Evolutionary conservation across 2,113 vertebrate species (phyloP).

Genomic region (Tenebrosternarchus preto): DNA sequence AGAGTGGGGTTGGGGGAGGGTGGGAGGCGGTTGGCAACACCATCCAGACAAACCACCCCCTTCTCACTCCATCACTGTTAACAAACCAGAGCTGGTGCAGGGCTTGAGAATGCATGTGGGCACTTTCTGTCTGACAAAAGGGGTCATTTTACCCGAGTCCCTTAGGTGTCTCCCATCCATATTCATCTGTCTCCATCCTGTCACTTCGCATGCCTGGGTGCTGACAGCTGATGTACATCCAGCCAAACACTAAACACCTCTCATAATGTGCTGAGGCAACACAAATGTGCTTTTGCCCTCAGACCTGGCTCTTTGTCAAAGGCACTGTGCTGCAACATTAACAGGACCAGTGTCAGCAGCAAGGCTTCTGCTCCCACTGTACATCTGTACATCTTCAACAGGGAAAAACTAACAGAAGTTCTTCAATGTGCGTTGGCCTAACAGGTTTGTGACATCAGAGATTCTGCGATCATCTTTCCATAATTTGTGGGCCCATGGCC

Average conservation of each 20-base stretch:
- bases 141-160: conserved; percentile 38
- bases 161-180: conserved; percentile 42
- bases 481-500: too few species aligned
- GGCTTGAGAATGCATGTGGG: conserved; percentile 22
- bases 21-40: conserved; percentile 22
- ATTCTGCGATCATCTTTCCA: too few species aligned
- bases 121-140: conserved; percentile 22
- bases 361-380: conserved; percentile 22
- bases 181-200: conserved; percentile 53
- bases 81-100: conserved; percentile 23
- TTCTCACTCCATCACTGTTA: conserved; percentile 33
- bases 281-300: conserved; percentile 45
- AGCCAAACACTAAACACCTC: conserved; percentile 47
- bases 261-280: conserved; percentile 51
- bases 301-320: conserved; percentile 45
- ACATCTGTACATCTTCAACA: too few species aligned
- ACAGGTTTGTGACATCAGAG: not conserved
- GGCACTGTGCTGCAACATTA: conserved; percentile 37
- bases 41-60: conserved; percentile 30
- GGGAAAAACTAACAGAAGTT: too few species aligned
- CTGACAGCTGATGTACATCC: conserved; percentile 46
- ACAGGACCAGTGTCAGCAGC: conserved; percentile 32
- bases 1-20: not conserved
- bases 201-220: conserved; percentile 29
- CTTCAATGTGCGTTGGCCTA: conserved; percentile 5